These are phyloP conservation scores for Paedocypris micromegethes DNA, from an alignment of 2,797 vertebrate species.

Conservation along the genomic window DNA sequence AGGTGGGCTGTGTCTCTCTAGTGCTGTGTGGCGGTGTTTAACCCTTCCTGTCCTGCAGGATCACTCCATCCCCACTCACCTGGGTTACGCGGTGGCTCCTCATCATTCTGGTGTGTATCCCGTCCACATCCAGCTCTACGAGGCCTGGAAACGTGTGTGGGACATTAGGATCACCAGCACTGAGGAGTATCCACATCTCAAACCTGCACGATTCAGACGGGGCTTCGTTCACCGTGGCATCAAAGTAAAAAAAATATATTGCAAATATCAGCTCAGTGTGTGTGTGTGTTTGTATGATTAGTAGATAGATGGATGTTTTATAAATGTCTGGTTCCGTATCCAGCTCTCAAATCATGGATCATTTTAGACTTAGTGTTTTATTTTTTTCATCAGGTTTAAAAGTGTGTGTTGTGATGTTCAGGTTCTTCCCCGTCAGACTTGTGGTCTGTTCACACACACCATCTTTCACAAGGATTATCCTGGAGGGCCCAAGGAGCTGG, in stretches of 20 bases:
- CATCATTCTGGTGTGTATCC: constrained; percentile 97
- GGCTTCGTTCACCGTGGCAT: constrained; percentile 93
- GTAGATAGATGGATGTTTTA: too few relatives aligned
- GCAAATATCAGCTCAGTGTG: too few relatives aligned
- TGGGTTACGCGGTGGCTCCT: constrained; percentile 96
- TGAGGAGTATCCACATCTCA: constrained; percentile 94
- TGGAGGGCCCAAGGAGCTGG: constrained; percentile 89
- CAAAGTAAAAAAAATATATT: constrained; percentile 67
- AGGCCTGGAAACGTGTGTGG: constrained; percentile 97
- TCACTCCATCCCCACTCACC: constrained; percentile 91
- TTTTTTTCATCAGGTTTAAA: too few relatives aligned
- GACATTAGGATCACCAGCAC: constrained; percentile 94
- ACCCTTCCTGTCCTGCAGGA: constrained; percentile 65
- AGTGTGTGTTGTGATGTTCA: too few relatives aligned
- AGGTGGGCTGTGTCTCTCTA: constrained; percentile 69
- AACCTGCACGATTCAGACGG: constrained; percentile 89
- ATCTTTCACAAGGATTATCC: constrained; percentile 98
- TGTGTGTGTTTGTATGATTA: constrained; percentile 22
- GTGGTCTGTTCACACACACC: constrained; percentile 95
- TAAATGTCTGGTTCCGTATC: too few relatives aligned
- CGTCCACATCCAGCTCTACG: constrained; percentile 89
- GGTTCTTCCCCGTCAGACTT: constrained; percentile 95
- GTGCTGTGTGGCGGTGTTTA: too few relatives aligned
- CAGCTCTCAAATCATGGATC: too few relatives aligned
- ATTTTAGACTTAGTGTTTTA: too few relatives aligned